A percentile compares a stretch with the other conserved stretches of the same genome.
Evolutionary conservation across 2,113 vertebrate species (phyloP).

Genomic region (Furnarius figulus): DNA sequence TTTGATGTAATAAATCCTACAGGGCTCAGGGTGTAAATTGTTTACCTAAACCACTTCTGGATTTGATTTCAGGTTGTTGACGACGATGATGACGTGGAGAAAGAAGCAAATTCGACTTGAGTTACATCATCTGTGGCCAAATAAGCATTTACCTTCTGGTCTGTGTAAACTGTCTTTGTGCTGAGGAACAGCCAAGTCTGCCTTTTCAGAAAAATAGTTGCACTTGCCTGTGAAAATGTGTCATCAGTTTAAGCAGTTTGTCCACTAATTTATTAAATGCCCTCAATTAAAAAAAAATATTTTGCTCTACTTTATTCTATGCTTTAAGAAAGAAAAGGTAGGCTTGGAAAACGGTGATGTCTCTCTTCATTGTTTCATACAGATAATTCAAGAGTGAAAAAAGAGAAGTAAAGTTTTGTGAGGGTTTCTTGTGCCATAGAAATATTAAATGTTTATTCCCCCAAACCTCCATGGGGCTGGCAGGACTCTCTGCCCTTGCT

Average conservation of each 20-base stretch:
- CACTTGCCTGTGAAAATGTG: not conserved
- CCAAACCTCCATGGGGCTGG: not conserved
- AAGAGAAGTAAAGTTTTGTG: not conserved
- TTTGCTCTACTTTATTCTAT: not conserved
- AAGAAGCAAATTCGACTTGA: constrained; percentile 76
- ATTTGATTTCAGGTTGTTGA: constrained; percentile 76
- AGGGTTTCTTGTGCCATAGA: not conserved
- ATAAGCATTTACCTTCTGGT: not conserved
- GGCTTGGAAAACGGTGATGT: not conserved
- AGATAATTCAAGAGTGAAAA: not conserved
- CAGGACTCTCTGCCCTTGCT: not conserved
- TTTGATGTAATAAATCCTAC: not conserved
- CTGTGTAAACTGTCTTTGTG: not conserved
- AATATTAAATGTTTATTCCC: not conserved
- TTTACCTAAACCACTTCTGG: not conserved
- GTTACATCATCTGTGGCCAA: not conserved
- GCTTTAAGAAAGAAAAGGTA: not conserved
- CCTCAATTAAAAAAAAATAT: not conserved
- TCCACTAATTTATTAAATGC: constrained; percentile 16
- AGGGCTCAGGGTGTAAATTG: not conserved
- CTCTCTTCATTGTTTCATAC: not conserved
- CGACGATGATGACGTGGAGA: constrained; percentile 70
- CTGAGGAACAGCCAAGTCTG: constrained; percentile 14
- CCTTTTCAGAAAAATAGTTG: constrained; percentile 1
- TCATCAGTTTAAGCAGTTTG: not conserved